Conservation (phyloP, 1,140 invertebrate genomes). For the Babylonia areolata region DNA sequence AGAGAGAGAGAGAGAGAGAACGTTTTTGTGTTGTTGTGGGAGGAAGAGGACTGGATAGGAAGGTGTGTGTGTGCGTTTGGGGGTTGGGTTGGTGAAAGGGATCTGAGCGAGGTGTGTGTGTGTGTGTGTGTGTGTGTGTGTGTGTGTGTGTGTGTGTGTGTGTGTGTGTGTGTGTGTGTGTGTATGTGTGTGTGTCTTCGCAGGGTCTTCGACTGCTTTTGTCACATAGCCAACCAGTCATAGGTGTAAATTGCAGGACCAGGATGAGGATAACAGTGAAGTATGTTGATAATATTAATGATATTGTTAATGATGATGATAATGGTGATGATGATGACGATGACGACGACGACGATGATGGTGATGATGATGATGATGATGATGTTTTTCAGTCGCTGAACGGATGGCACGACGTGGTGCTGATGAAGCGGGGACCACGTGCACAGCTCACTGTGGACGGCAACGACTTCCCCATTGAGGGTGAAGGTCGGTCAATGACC, state of each 20-base stretch:
- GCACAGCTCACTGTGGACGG: too few species aligned
- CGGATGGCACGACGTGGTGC: slow-evolving; percentile 38
- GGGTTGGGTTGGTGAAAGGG: too few species aligned
- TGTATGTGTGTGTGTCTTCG: too few species aligned
- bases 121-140: too few species aligned
- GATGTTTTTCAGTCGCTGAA: slow-evolving; percentile 1
- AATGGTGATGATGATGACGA: slow-evolving; percentile 13
- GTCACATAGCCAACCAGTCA: background rate
- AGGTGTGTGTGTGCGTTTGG: background rate
- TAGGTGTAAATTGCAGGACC: background rate
- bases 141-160: too few species aligned
- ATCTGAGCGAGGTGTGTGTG: too few species aligned
- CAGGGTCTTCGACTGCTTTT: background rate
- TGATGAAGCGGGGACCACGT: slow-evolving; percentile 35
- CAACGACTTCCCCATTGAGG: too few species aligned
- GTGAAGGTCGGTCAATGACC: too few species aligned
- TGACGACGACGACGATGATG: slow-evolving; percentile 16
- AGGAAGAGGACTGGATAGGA: too few species aligned
- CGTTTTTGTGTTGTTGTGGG: background rate
- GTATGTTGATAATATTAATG: slow-evolving; percentile 8
- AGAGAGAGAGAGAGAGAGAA: background rate
- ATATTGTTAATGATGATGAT: slow-evolving; percentile 16
- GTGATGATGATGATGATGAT: slow-evolving; percentile 20
- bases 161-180: too few species aligned
- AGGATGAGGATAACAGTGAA: slow-evolving; percentile 16